Evolutionary conservation across 2,888 invertebrate species (phyloP).

Genomic region (Lapara coniferarum): DNA sequence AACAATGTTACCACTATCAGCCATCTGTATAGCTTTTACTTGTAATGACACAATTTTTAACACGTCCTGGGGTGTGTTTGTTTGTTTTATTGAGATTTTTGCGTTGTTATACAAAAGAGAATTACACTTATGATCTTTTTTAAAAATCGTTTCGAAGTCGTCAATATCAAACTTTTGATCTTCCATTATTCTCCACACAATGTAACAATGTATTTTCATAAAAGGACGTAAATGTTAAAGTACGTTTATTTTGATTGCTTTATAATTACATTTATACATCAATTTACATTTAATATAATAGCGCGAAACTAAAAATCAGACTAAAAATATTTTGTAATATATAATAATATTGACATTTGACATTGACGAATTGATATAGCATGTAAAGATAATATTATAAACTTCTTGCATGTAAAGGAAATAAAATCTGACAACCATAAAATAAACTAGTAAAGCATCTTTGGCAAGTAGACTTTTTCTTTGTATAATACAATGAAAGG

Average conservation of each 20-base stretch:
- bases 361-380: background rate
- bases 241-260: background rate
- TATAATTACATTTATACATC: background rate
- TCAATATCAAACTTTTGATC: conserved; percentile 26
- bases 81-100: conserved; percentile 30
- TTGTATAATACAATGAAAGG: no score
- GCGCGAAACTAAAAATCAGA: background rate
- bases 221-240: background rate
- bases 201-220: no score
- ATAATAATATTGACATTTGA: background rate
- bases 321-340: background rate
- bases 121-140: conserved; percentile 40
- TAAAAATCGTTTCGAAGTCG: conserved; percentile 53
- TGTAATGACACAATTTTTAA: conserved; percentile 58
- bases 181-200: conserved; percentile 14
- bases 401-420: no score
- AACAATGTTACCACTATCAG: conserved; percentile 48
- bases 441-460: no score
- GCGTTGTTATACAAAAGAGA: conserved; percentile 47
- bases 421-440: no score
- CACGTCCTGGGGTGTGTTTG: conserved; percentile 53
- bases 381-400: no score
- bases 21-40: conserved; percentile 62
- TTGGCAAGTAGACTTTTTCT: no score
- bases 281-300: no score